Evolutionary conservation across 1,140 invertebrate species (phyloP).

Genomic region (Drosophila watanabei): DNA sequence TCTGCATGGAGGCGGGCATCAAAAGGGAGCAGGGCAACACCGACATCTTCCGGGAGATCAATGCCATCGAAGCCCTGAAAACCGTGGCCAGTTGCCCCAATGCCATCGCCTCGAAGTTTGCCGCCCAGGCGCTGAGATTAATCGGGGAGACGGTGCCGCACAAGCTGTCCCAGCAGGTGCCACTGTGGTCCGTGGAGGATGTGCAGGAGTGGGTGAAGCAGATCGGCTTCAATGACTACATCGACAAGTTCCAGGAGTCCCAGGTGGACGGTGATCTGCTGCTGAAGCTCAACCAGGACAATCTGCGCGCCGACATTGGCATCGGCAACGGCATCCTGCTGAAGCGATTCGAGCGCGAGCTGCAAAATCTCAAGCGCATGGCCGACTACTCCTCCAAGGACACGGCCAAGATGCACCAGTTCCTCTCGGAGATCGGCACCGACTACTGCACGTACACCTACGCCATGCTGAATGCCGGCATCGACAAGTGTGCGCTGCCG

Average conservation of each 20-base stretch:
- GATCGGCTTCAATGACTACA: slow-evolving; percentile 96
- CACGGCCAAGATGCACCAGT: slow-evolving; percentile 95
- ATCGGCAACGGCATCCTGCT: slow-evolving; percentile 97
- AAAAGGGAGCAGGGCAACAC: slow-evolving; percentile 98
- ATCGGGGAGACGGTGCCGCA: slow-evolving; percentile 99
- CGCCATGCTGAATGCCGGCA: slow-evolving; percentile 97
- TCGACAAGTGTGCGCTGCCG: slow-evolving; percentile 94
- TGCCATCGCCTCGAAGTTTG: slow-evolving; percentile 98
- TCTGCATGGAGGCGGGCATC: slow-evolving; percentile 99
- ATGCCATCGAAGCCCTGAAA: slow-evolving; percentile 97
- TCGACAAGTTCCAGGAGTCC: slow-evolving; percentile 94
- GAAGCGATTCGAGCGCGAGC: slow-evolving; percentile 96
- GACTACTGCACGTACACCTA: slow-evolving; percentile 99
- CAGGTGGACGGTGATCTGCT: slow-evolving; percentile 99
- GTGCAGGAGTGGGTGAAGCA: slow-evolving; percentile 99
- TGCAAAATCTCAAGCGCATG: slow-evolving; percentile 97
- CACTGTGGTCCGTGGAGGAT: slow-evolving; percentile 98
- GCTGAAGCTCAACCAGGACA: slow-evolving; percentile 96
- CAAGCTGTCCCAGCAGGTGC: slow-evolving; percentile 98
- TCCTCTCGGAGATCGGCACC: slow-evolving; percentile 93
- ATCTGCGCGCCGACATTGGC: slow-evolving; percentile 96
- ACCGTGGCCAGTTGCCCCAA: slow-evolving; percentile 99
- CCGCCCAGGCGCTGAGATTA: slow-evolving; percentile 96
- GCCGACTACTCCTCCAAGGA: slow-evolving; percentile 99
- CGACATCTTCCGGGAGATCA: slow-evolving; percentile 97